Evolutionary conservation across 2,113 vertebrate species (phyloP).

Genomic region (Salvelinus sp.): DNA sequence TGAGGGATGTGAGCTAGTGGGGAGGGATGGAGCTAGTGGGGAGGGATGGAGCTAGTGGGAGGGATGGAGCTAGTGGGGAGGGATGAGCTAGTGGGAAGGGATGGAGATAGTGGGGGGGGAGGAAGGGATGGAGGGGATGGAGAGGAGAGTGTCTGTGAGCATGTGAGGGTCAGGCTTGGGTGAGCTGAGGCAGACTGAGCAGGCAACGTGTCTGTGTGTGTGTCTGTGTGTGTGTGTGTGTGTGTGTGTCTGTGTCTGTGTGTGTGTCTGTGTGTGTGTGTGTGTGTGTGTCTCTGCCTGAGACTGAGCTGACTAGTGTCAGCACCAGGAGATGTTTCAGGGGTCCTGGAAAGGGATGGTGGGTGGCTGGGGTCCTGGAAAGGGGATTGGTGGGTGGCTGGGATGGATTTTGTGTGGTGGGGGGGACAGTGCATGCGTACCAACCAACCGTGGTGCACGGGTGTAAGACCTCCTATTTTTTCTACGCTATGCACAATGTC

Average conservation of each 20-base stretch:
- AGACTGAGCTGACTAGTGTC: constrained; percentile 11
- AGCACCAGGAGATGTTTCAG: too few species aligned
- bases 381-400: too few species aligned
- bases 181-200: not conserved
- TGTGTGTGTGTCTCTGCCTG: too few species aligned
- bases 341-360: too few species aligned
- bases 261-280: constrained; percentile 23
- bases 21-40: not conserved
- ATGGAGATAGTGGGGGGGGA: not conserved
- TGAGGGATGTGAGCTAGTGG: not conserved
- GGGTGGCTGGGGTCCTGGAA: too few species aligned
- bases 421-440: constrained; percentile 7
- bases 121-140: not conserved
- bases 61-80: too few species aligned
- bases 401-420: constrained; percentile 13
- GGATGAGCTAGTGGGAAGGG: too few species aligned
- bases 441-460: constrained; percentile 28
- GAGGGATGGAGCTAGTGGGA: too few species aligned
- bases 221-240: constrained; percentile 11
- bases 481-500: constrained; percentile 9
- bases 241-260: constrained; percentile 23
- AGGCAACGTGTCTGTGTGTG: not conserved
- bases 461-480: not conserved
- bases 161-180: not conserved
- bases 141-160: not conserved